Evolutionary conservation across 2,888 invertebrate species (phyloP).

Genomic region (Melipona beecheii): DNA sequence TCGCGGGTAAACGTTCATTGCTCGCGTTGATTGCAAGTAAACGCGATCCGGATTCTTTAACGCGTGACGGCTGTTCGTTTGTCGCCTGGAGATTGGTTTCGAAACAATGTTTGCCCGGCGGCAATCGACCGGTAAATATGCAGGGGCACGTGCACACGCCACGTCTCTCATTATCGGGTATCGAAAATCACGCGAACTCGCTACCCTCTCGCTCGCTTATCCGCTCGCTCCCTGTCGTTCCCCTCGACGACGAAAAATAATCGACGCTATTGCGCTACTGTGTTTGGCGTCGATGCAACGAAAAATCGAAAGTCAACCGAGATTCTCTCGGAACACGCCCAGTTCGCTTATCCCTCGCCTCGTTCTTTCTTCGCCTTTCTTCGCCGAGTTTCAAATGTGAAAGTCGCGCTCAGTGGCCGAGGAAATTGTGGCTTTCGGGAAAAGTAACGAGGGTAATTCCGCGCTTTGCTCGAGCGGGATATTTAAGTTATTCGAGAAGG

Average conservation of each 20-base stretch:
- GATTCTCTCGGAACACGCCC: background rate
- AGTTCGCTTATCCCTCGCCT: background rate
- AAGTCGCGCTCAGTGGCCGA: background rate
- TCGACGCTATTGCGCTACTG: constrained; percentile 22
- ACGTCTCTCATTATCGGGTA: constrained; percentile 32
- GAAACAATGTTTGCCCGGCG: constrained; percentile 45
- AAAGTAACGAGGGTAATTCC: background rate
- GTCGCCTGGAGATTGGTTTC: constrained; percentile 36
- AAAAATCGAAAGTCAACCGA: background rate
- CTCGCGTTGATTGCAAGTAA: constrained; percentile 22
- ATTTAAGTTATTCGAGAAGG: constrained; percentile 31
- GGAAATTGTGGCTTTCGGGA: background rate
- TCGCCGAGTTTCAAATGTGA: background rate
- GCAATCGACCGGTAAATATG: constrained; percentile 51
- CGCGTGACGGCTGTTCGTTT: constrained; percentile 37
- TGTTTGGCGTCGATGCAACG: constrained; percentile 11
- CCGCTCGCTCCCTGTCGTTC: background rate
- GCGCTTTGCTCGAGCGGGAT: background rate
- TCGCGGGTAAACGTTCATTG: constrained; percentile 30
- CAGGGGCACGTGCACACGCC: constrained; percentile 50
- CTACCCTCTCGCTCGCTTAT: background rate
- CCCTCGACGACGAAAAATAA: constrained; percentile 23
- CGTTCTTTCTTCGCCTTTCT: background rate
- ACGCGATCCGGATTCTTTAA: constrained; percentile 12
- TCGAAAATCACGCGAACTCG: constrained; percentile 35